These are phyloP conservation scores for Procambarus virginalis DNA, from an alignment of 1,140 invertebrate species.

Conservation along the genomic window DNA sequence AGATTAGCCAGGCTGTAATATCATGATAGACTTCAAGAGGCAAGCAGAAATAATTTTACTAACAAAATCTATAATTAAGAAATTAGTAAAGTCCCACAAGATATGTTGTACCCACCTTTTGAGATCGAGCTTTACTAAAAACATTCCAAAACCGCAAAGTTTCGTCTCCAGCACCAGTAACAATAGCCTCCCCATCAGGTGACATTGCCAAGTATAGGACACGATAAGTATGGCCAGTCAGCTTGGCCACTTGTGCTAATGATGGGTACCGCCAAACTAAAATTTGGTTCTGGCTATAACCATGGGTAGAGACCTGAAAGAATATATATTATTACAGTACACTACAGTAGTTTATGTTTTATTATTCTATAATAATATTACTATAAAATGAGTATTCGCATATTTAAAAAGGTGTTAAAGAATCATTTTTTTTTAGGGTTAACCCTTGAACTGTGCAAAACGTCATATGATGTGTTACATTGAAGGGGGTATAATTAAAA, in stretches of 20 bases:
- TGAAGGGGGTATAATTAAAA: no score
- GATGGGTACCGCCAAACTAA: constrained; percentile 99
- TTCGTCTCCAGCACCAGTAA: constrained; percentile 99
- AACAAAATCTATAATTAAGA: neutral
- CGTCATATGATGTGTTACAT: no score
- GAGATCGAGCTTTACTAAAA: constrained; percentile 96
- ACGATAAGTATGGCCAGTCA: constrained; percentile 97
- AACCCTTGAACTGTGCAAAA: no score
- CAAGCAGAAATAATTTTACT: neutral
- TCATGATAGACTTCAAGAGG: neutral
- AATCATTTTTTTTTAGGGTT: no score
- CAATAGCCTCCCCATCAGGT: constrained; percentile 99
- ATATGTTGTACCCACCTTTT: constrained; percentile 75
- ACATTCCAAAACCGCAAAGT: constrained; percentile 99
- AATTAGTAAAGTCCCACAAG: neutral
- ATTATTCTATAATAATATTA: no score
- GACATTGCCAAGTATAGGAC: constrained; percentile 98
- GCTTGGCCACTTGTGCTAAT: constrained; percentile 96
- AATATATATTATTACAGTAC: neutral
- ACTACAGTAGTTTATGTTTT: no score
- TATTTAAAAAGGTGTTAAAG: no score
- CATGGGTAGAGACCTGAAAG: constrained; percentile 90
- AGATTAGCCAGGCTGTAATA: no score
- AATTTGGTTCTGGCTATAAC: constrained; percentile 99
- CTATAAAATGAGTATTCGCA: no score